Conservation (phyloP, 1,140 invertebrate genomes). For the Polypedilum pembai region DNA sequence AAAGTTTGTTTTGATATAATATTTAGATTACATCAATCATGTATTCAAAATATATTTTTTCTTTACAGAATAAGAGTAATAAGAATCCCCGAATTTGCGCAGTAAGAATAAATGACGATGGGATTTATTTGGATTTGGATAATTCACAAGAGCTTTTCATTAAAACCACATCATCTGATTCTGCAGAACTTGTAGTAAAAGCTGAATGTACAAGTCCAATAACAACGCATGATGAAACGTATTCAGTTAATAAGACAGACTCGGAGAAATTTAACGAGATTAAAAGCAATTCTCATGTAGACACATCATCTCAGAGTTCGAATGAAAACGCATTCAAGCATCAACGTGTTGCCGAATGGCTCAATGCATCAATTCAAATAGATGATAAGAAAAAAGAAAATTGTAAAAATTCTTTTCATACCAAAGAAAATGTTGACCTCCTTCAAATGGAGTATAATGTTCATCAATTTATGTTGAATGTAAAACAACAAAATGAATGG, state of each 20-base stretch:
- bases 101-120: slow-evolving; percentile 56
- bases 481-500: slow-evolving; percentile 48
- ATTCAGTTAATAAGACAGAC: slow-evolving; percentile 15
- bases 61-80: slow-evolving; percentile 39
- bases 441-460: slow-evolving; percentile 56
- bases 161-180: background rate
- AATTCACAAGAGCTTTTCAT: slow-evolving; percentile 37
- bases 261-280: slow-evolving; percentile 19
- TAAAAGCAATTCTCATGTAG: background rate
- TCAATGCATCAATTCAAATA: slow-evolving; percentile 36
- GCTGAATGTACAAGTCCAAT: background rate
- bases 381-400: background rate
- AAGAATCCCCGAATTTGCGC: slow-evolving; percentile 58
- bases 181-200: background rate
- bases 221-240: background rate
- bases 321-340: slow-evolving; percentile 45
- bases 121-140: slow-evolving; percentile 58
- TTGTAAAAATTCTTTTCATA: background rate
- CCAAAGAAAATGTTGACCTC: slow-evolving; percentile 42
- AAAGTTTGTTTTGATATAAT: background rate
- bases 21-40: background rate
- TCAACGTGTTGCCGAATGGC: slow-evolving; percentile 60
- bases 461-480: slow-evolving; percentile 50
- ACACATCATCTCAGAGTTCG: slow-evolving; percentile 35
- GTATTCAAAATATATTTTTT: too few relatives aligned